These are phyloP conservation scores for Junco hyemalis DNA, from an alignment of 2,113 vertebrate species.

Conservation along the genomic window DNA sequence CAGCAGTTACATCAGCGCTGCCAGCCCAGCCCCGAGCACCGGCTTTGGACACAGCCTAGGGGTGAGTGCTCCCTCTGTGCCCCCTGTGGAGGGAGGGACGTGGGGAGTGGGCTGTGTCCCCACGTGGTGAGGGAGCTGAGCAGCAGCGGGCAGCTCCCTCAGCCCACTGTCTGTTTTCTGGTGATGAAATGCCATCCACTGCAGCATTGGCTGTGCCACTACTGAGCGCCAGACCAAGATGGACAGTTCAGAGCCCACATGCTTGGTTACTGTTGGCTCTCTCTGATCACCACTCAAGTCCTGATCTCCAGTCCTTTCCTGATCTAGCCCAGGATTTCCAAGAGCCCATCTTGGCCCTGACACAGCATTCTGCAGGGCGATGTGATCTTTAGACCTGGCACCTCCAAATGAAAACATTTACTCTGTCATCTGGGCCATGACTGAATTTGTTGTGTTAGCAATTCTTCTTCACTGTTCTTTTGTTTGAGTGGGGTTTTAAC, in stretches of 20 bases:
- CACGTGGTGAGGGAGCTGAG: neutral
- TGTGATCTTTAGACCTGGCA: neutral
- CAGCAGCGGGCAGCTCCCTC: neutral
- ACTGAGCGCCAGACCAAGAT: neutral
- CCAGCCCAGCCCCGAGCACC: constrained; percentile 94
- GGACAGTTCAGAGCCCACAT: accelerated
- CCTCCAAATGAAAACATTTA: neutral
- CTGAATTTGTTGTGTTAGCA: neutral
- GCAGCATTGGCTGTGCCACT: neutral
- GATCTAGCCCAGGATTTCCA: neutral
- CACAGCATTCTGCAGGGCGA: neutral
- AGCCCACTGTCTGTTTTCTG: neutral
- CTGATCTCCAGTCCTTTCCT: neutral
- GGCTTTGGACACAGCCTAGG: constrained; percentile 97
- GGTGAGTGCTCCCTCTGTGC: constrained; percentile 77
- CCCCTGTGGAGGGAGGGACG: neutral
- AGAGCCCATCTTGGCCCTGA: neutral
- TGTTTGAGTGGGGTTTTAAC: neutral
- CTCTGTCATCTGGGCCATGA: neutral
- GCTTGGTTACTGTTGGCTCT: neutral
- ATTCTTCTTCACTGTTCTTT: neutral
- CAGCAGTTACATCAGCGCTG: constrained; percentile 98
- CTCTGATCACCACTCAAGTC: neutral
- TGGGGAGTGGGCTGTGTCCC: neutral
- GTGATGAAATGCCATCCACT: neutral